Base-by-base conservation (phyloP, 1,140 invertebrate species). In the Melitaea cinxia region DNA sequence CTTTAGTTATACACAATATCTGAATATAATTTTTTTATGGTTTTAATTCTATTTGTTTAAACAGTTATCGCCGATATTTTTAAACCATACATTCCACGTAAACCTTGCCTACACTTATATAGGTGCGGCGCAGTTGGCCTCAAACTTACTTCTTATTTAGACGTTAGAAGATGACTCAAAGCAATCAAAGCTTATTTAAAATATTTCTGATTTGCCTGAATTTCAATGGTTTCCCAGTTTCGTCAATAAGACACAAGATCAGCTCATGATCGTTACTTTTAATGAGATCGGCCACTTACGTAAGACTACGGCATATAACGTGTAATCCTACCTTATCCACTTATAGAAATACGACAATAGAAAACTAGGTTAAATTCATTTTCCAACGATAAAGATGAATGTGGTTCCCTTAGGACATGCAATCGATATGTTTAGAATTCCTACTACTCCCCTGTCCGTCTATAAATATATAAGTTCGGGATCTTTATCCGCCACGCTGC, bases 61-160 rank as follows among this genome's bases (percentile, higher is more conserved):
- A 37, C 7, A 14, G n/a, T 17, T 19, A n/a, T 0, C 37, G 37
- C 4, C 37, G 37, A 24, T 58, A 58, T 59, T 59, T 59, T 59
- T 33, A 49, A 59, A 49, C 19, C 42, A 24, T 10, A 64, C 53
- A 64, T 50, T 64, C 53, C 53, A 50, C 53, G 55, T 53, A 30
- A 50, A 53, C 53, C 53, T 35, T 49, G 61, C 61, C 39, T 56
- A 55, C 50, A 63, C 52, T 50, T 19, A 37, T 37, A 53, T 47
- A 64, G 53, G 61, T 56, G 61, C 42, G 61, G 39, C 61, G 42
- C 47, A 55, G 53, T 64, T 55, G 39, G 45, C 53, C 42, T 56
- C 53, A 56, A 64, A 64, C 53, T 45, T 60, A 60, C 45, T 37
- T 60, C 55, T 57, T 24, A 57, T 57, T 45, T 37, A 57, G 42